These are phyloP conservation scores for Emmelina monodactyla DNA, from an alignment of 2,888 invertebrate species.

Conservation along the genomic window DNA sequence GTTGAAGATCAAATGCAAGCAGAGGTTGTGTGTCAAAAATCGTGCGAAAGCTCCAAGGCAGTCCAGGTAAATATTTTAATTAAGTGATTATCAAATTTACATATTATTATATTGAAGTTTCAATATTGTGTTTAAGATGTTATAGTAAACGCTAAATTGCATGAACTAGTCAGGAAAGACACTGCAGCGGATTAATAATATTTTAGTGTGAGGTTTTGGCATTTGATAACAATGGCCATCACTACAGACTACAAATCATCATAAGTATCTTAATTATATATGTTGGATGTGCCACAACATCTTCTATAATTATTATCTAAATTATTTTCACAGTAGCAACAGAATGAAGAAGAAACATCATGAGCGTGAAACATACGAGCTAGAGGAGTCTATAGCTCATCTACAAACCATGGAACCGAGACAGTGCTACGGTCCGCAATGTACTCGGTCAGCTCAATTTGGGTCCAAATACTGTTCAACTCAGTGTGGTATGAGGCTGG, in stretches of 20 bases:
- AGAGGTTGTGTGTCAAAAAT: constrained; percentile 50
- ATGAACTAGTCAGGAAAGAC: too few species aligned
- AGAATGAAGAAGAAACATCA: constrained; percentile 52
- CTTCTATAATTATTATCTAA: too few species aligned
- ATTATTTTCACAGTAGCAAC: constrained; percentile 41
- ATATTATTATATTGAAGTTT: too few species aligned
- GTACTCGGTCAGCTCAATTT: constrained; percentile 76
- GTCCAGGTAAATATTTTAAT: constrained; percentile 34
- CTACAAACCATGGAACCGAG: constrained; percentile 69
- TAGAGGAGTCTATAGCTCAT: constrained; percentile 50
- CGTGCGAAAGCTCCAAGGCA: constrained; percentile 21
- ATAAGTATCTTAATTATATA: too few species aligned
- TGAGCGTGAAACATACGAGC: constrained; percentile 45
- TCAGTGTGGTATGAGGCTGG: constrained; percentile 88
- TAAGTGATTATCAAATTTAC: too few species aligned
- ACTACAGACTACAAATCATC: too few species aligned
- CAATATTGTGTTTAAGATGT: too few species aligned
- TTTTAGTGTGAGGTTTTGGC: too few species aligned
- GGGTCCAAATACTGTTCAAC: constrained; percentile 94
- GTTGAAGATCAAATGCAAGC: constrained; percentile 59
- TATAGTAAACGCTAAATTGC: too few species aligned
- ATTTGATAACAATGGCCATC: too few species aligned
- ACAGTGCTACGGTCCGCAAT: constrained; percentile 94
- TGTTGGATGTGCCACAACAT: too few species aligned
- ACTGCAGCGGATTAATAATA: too few species aligned